Evolutionary conservation across 1,140 invertebrate genomes (phyloP).

Genomic region (Bombyx mori): ASM3026992v2 NC_085130.1:17340001-17340500

Average conservation of each 20-base stretch:
- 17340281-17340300: slow-evolving; percentile 24
- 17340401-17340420: slow-evolving; percentile 43
- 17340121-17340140: slow-evolving; percentile 67
- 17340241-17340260: slow-evolving; percentile 46
- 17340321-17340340: slow-evolving; percentile 32
- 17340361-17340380: slow-evolving; percentile 42
- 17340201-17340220: slow-evolving; percentile 66
- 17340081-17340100: too few relatives aligned
- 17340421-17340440: slow-evolving; percentile 38
- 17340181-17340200: slow-evolving; percentile 78
- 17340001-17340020: too few relatives aligned
- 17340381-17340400: slow-evolving; percentile 27
- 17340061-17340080: too few relatives aligned
- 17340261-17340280: slow-evolving; percentile 32
- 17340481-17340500: slow-evolving; percentile 48
- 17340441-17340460: slow-evolving; percentile 35
- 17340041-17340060: too few relatives aligned
- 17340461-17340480: slow-evolving; percentile 35
- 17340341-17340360: slow-evolving; percentile 41
- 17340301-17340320: slow-evolving; percentile 55
- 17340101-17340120: background rate
- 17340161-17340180: slow-evolving; percentile 75
- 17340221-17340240: slow-evolving; percentile 23
- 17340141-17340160: slow-evolving; percentile 78
- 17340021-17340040: too few relatives aligned